Conservation (phyloP, 1,140 invertebrate species). For the Muscidifurax raptorellus region DNA sequence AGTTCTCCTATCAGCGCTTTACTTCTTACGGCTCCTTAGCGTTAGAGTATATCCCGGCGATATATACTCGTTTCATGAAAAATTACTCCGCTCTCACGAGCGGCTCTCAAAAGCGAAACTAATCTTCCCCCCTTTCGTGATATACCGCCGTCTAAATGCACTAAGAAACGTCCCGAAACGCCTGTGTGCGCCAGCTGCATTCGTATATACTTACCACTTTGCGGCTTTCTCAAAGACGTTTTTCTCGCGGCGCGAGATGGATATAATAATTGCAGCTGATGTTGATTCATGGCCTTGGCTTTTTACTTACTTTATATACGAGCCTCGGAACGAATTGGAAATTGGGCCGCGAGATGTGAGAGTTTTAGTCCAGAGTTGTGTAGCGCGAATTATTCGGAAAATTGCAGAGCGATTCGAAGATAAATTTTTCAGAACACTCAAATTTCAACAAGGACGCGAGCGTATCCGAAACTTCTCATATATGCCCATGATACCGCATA, state of each 20-base stretch:
- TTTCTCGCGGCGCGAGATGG: background rate
- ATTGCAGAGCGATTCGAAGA: too few relatives aligned
- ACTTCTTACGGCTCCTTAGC: conserved; percentile 8
- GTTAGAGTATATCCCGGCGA: background rate
- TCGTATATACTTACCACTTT: background rate
- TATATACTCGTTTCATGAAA: conserved; percentile 22
- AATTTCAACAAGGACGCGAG: too few relatives aligned
- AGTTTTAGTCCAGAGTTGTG: too few relatives aligned
- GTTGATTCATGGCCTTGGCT: too few relatives aligned
- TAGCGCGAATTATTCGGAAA: too few relatives aligned
- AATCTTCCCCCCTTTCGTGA: conserved; percentile 13
- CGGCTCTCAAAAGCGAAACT: conserved; percentile 19
- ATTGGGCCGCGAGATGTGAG: too few relatives aligned
- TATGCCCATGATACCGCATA: background rate
- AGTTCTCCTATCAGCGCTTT: background rate
- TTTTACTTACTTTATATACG: too few relatives aligned
- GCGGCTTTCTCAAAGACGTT: background rate
- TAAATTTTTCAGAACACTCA: too few relatives aligned
- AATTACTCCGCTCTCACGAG: conserved; percentile 13
- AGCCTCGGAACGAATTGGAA: too few relatives aligned
- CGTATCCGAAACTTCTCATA: too few relatives aligned
- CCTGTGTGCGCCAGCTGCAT: background rate
- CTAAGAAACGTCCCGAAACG: conserved; percentile 9
- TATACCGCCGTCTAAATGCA: conserved; percentile 6
- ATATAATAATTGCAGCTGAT: too few relatives aligned